phyloP scores from a whole-genome alignment of 2,888 invertebrate species.

The Peribatodes rhomboidaria region DNA sequence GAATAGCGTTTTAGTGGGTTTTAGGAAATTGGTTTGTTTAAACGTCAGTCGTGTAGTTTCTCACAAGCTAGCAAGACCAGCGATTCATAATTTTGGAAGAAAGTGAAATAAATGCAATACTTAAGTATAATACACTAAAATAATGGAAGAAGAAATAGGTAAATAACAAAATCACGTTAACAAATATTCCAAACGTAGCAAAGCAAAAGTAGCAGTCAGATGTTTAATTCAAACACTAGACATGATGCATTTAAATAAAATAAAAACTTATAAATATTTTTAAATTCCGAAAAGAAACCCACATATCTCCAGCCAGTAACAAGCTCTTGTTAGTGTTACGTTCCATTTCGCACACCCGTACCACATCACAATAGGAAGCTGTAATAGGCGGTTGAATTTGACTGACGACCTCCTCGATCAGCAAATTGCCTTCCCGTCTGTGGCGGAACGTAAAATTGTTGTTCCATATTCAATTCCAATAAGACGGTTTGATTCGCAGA shows the following conservation, averaged over 20 bases:
- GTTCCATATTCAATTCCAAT: conserved; percentile 60
- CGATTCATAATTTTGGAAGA: neutral
- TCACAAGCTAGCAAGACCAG: neutral
- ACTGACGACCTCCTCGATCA: conserved; percentile 60
- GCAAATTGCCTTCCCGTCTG: conserved; percentile 72
- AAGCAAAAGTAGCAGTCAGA: too few relatives aligned
- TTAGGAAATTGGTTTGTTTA: neutral
- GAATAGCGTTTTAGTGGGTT: neutral
- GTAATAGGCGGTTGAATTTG: conserved; percentile 66
- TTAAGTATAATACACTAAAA: neutral
- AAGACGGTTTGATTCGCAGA: conserved; percentile 45
- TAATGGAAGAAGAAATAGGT: conserved; percentile 11
- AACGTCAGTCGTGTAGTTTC: neutral
- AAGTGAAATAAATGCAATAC: neutral
- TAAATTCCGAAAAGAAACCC: neutral
- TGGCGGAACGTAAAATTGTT: conserved; percentile 68
- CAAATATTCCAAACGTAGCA: too few relatives aligned
- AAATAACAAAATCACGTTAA: neutral
- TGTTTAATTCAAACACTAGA: neutral
- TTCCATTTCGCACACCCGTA: conserved; percentile 63
- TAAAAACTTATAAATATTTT: neutral
- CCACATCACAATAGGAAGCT: conserved; percentile 63
- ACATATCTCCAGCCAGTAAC: neutral
- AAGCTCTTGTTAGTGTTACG: conserved; percentile 40
- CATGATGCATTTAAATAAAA: too few relatives aligned